phyloP scores from a whole-genome alignment of 2,113 vertebrate genomes.

The Thryonomys swinderianus region DNA sequence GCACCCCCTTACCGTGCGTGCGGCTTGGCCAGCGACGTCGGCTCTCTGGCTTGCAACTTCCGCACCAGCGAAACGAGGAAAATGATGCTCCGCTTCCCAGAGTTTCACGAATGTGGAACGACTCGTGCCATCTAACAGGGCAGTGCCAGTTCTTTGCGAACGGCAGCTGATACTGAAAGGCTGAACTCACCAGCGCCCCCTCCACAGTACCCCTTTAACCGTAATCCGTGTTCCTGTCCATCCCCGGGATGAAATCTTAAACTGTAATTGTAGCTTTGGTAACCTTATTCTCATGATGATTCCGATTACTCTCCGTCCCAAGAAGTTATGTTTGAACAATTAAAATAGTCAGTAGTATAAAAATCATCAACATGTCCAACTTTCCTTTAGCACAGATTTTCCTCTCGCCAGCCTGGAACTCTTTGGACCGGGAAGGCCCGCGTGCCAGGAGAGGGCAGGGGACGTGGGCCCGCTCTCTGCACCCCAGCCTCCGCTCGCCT shows the following conservation, averaged over 20 bases:
- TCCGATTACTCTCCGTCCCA: background rate
- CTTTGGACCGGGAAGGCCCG: background rate
- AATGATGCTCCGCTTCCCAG: background rate
- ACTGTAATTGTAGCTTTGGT: background rate
- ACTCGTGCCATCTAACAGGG: background rate
- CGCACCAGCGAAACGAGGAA: background rate
- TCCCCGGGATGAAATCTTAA: background rate
- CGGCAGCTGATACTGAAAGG: background rate
- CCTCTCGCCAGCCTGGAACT: background rate
- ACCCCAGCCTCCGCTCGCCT: background rate
- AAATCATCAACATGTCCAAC: conserved; percentile 20
- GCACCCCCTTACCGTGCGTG: background rate
- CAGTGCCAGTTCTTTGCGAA: background rate
- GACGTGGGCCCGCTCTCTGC: background rate
- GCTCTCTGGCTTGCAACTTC: background rate
- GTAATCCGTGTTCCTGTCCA: background rate
- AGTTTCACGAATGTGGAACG: background rate
- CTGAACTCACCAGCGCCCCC: background rate
- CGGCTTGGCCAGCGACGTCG: background rate
- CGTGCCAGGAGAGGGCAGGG: background rate
- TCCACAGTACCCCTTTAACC: background rate
- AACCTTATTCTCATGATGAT: background rate
- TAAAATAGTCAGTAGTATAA: conserved; percentile 19
- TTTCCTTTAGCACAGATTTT: background rate
- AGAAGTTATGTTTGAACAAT: conserved; percentile 40